These are phyloP conservation scores for Epinephelus moara DNA, from an alignment of 2,113 vertebrate genomes.

Conservation along the genomic window DNA sequence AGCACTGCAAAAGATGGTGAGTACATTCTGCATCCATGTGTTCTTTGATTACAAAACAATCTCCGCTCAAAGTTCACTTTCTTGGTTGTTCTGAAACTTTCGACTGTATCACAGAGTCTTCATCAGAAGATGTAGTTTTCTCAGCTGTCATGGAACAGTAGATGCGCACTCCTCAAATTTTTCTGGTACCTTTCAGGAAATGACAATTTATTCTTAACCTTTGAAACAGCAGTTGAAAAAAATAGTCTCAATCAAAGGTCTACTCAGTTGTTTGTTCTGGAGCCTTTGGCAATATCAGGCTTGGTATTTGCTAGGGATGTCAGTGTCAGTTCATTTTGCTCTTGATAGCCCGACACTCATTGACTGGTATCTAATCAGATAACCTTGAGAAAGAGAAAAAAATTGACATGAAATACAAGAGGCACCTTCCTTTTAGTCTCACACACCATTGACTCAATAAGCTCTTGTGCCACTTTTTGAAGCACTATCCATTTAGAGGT, in stretches of 20 bases:
- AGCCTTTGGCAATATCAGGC: background rate
- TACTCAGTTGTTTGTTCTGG: background rate
- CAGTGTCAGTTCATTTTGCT: too few relatives aligned
- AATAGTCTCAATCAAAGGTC: background rate
- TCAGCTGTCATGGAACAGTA: background rate
- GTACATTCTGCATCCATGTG: background rate
- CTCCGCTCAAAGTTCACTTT: background rate
- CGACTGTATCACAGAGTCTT: background rate
- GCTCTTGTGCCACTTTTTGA: too few relatives aligned
- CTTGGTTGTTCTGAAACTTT: background rate
- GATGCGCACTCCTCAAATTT: background rate
- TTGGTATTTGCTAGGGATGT: too few relatives aligned
- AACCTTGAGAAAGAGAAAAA: too few relatives aligned
- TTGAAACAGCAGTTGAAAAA: background rate
- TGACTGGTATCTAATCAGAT: too few relatives aligned
- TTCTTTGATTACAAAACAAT: background rate
- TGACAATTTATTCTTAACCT: background rate
- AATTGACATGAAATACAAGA: too few relatives aligned
- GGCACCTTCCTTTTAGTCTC: too few relatives aligned
- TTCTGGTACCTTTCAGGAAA: background rate
- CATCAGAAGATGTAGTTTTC: background rate
- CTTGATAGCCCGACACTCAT: too few relatives aligned
- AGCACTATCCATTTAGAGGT: too few relatives aligned
- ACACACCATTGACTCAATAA: too few relatives aligned
- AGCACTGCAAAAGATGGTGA: slow-evolving; percentile 60